Percentiles rank a stretch among this genome's conserved stretches.
These are phyloP conservation scores for Myotis myotis DNA, from an alignment of 2,797 vertebrate genomes.

Conservation along the genomic window DNA sequence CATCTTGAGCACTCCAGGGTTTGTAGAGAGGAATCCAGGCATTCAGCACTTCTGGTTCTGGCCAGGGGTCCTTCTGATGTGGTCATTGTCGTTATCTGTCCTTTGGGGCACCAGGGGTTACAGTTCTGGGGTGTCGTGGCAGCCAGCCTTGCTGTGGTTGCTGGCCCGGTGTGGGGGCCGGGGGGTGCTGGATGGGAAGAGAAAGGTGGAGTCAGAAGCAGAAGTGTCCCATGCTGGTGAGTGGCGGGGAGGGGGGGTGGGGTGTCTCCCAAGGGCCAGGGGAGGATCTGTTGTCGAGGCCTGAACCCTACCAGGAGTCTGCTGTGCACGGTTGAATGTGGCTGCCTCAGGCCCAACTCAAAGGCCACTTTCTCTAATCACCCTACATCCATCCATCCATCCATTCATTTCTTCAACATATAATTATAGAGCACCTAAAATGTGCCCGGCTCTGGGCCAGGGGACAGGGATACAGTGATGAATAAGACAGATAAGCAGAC, in stretches of 20 bases:
- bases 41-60: background rate
- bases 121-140: background rate
- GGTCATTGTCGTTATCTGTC: background rate
- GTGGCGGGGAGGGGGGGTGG: background rate
- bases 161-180: too few relatives aligned
- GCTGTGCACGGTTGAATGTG: too few relatives aligned
- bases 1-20: background rate
- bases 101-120: background rate
- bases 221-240: background rate
- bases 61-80: background rate
- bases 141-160: background rate
- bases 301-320: background rate
- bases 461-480: background rate
- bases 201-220: background rate
- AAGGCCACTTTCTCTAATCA: background rate
- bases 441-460: background rate
- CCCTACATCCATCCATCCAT: background rate
- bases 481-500: background rate
- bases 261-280: background rate
- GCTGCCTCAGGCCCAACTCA: background rate
- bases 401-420: background rate
- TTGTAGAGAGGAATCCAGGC: background rate
- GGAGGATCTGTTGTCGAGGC: background rate
- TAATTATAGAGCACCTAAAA: background rate
- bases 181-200: background rate